Evolutionary conservation across 2,888 invertebrate species (phyloP), one percentile per base, ranked within the genome.

Genomic region (Augiades crinisus): DNA sequence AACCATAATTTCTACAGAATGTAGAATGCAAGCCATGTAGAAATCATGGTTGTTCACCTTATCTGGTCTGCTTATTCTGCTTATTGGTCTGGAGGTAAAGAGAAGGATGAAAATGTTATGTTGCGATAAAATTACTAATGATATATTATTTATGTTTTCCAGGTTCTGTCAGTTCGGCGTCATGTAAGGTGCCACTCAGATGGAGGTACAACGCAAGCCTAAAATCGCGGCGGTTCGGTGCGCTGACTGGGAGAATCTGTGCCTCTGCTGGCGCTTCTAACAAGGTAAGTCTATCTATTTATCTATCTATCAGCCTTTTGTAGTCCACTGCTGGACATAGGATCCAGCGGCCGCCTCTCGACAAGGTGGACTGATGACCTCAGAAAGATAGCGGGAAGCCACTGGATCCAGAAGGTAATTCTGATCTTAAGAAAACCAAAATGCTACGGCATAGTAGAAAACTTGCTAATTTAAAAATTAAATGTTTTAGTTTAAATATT

Each of bases 391-490:
- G 22, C 8, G 24, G 34, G 3, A 4, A 41, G 16, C 8, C 17
- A 8, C 16, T 36, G 19, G 5, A 16, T 10, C 24, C 10, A n/a
- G n/a, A n/a, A n/a, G n/a, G n/a, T n/a, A 37, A 53, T 37, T 54
- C 53, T 27, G 10, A 27, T 54, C 56, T 46, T 22, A 30, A 58
- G 36, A 58, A 59, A 34, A 59, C n/a, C n/a, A n/a, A n/a, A n/a
- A n/a, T n/a, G n/a, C n/a, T n/a, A n/a, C n/a, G n/a, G n/a, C n/a
- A n/a, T n/a, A n/a, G n/a, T n/a, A n/a, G n/a, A n/a, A n/a, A n/a
- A n/a, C n/a, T n/a, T n/a, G n/a, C n/a, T n/a, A n/a, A n/a, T n/a
- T n/a, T n/a, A n/a, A n/a, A n/a, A n/a, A n/a, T n/a, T n/a, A n/a
- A n/a, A n/a, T n/a, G n/a, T n/a, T n/a, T n/a, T n/a, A n/a, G n/a